phyloP scores from a whole-genome alignment of 2,888 invertebrate genomes.

The Hypomecis atomaria region DNA sequence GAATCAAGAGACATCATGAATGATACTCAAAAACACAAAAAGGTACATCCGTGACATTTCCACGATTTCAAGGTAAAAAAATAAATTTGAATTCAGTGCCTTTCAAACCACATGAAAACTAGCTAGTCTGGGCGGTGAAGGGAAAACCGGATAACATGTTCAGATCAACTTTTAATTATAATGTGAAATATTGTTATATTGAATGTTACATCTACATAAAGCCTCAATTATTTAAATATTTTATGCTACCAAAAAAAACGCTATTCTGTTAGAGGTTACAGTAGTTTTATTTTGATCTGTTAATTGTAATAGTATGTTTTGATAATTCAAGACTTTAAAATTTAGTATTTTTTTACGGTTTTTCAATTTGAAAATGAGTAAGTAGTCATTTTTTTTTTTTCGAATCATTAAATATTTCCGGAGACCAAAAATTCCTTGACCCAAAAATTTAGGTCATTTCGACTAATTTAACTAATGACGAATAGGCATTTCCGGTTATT shows the following conservation, averaged over 20 bases:
- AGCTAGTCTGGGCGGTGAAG: conserved; percentile 21
- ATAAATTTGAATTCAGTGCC: conserved; percentile 38
- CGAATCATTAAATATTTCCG: not conserved
- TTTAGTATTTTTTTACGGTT: too few species aligned
- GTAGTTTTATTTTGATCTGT: too few species aligned
- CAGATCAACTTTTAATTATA: conserved; percentile 2
- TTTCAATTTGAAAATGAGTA: too few species aligned
- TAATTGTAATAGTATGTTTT: too few species aligned
- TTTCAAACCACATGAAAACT: conserved; percentile 31
- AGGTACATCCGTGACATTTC: conserved; percentile 45
- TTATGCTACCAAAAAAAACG: too few species aligned
- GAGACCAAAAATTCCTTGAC: not conserved
- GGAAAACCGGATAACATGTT: conserved; percentile 4
- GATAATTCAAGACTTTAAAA: too few species aligned
- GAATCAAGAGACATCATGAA: conserved; percentile 22
- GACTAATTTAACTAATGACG: not conserved
- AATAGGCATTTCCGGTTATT: conserved; percentile 5
- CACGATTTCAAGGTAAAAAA: conserved; percentile 36
- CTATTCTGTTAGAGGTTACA: too few species aligned
- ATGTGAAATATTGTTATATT: not conserved
- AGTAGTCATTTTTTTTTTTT: not conserved
- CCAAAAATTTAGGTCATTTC: not conserved
- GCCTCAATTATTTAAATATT: too few species aligned
- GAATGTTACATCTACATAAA: not conserved
- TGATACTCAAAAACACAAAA: conserved; percentile 38